A percentile compares a stretch with the other conserved stretches of the same genome.
Conservation (phyloP, 2,888 invertebrate species). For the Torymus tubicola region DNA sequence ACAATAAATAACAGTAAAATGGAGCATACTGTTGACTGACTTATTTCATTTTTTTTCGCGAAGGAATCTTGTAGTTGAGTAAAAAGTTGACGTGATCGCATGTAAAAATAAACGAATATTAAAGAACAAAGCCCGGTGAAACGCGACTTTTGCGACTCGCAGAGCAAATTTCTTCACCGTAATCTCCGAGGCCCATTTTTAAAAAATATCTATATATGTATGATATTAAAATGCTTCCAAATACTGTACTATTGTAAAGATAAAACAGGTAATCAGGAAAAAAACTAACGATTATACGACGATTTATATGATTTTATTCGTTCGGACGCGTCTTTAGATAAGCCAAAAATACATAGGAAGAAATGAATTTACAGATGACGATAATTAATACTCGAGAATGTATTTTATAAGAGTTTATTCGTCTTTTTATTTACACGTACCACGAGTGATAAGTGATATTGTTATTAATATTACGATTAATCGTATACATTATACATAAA, state of each 20-base stretch:
- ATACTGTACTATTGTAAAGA: slow-evolving; percentile 71
- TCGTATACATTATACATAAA: slow-evolving; percentile 55
- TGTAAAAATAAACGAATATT: not conserved
- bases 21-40: slow-evolving; percentile 31
- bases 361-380: slow-evolving; percentile 59
- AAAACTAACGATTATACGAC: slow-evolving; percentile 61
- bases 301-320: slow-evolving; percentile 73
- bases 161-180: slow-evolving; percentile 62
- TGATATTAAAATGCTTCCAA: slow-evolving; percentile 75
- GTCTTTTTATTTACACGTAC: slow-evolving; percentile 75
- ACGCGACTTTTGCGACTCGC: slow-evolving; percentile 41
- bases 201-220: slow-evolving; percentile 64
- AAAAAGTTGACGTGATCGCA: slow-evolving; percentile 17
- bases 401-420: slow-evolving; percentile 77
- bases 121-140: slow-evolving; percentile 32
- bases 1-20: slow-evolving; percentile 46
- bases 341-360: slow-evolving; percentile 63
- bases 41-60: slow-evolving; percentile 27
- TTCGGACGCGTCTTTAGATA: slow-evolving; percentile 63
- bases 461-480: slow-evolving; percentile 70
- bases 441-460: slow-evolving; percentile 76
- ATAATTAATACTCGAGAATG: slow-evolving; percentile 66
- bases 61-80: slow-evolving; percentile 11
- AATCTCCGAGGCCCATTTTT: slow-evolving; percentile 62
- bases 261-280: slow-evolving; percentile 14